Evolutionary conservation across 2,888 invertebrate genomes (phyloP), one percentile per base, ranked within the genome.

Genomic region (Bombyx huttoni): DNA sequence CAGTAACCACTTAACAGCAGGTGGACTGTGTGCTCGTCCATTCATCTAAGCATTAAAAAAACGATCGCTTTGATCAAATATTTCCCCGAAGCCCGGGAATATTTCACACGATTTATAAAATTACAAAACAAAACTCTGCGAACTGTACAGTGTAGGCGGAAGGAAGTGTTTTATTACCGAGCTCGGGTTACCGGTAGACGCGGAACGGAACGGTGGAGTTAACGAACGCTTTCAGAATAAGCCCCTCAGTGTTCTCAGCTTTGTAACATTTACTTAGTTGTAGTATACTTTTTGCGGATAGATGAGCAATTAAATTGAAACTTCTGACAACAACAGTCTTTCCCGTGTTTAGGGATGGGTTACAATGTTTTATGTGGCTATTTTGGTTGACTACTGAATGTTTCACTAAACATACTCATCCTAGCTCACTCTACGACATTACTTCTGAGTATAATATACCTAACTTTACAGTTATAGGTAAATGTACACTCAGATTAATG

Each of bases 171-270:
- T 52, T 52, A 52, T 52, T 50, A 50, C 50, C 9, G 48, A 12
- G 52, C 24, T 48, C 50, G 52, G 49, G 34, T 46, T 33, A 13
- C 50, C 24, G 24, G 50, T 35, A 40, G 51, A 14, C 47, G 47
- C 52, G 50, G 47, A n/a, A 12, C 52, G 50, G 47, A n/a, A 12
- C 47, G 52, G 12, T 52, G 47, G 49, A 35, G 40, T 45, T 52
- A 50, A 49, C 52, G 50, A 52, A 45, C 47, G 48, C 49, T 47
- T 48, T n/a, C 46, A 33, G 50, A 48, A 50, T 50, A 50, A 33
- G 9, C 13, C 52, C 13, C 13, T 40, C 9, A 3, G 49, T 49
- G 48, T 50, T 52, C 12, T 40, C 47, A 34, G 50, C 46, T 9
- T 33, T 3, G 40, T 12, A 12, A 40, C 40, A 40, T 40, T 40